Conservation (phyloP, 2,113 vertebrate species). For the Brachypteracias leptosomus region DNA sequence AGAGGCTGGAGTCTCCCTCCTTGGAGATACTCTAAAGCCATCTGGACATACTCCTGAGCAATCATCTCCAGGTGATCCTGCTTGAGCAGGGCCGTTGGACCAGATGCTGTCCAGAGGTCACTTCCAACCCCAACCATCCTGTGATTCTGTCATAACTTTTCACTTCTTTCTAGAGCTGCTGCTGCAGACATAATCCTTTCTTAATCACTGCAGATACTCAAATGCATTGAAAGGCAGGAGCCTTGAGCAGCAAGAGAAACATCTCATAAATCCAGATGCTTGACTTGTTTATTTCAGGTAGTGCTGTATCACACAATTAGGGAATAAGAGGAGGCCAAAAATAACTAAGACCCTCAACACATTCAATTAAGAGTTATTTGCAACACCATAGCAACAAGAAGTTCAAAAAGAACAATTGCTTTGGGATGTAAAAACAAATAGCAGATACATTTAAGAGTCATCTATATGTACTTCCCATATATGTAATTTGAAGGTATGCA, state of each 20-base stretch:
- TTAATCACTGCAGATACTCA: not conserved
- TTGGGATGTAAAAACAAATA: not conserved
- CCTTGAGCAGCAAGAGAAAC: not conserved
- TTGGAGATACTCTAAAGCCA: not conserved
- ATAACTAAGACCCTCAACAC: not conserved
- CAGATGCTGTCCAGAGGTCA: not conserved
- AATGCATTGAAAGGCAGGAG: not conserved
- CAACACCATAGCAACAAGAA: not conserved
- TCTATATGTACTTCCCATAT: not conserved
- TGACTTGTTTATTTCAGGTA: not conserved
- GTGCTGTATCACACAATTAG: not conserved
- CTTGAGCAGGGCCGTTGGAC: not conserved
- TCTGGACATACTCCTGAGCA: not conserved
- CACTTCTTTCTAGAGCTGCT: not conserved
- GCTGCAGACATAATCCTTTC: not conserved
- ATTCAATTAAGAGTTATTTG: not conserved
- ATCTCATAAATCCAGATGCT: not conserved
- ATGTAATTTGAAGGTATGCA: not conserved
- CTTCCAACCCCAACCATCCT: not conserved
- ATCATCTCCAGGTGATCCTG: not conserved
- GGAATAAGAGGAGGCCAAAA: not conserved
- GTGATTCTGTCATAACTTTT: not conserved
- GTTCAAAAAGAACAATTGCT: not conserved
- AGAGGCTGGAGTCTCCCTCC: not conserved
- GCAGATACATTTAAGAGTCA: not conserved